phyloP scores from a whole-genome alignment of 1,140 invertebrate genomes.

The Eupristina koningsbergeri region DNA sequence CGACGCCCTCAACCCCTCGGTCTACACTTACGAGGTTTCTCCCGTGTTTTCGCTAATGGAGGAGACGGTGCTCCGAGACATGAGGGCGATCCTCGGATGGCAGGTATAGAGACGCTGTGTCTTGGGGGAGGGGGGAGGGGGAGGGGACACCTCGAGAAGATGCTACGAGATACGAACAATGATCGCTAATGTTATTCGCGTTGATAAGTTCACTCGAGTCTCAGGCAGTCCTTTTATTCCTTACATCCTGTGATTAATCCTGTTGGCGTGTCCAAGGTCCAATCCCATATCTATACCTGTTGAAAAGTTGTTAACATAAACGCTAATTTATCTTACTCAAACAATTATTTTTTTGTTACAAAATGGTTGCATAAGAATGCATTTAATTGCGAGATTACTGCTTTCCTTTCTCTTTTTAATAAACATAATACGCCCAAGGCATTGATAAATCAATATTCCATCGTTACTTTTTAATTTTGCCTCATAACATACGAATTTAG shows the following conservation, averaged over 20 bases:
- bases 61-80: constrained; percentile 84
- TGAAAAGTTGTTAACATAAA: not conserved
- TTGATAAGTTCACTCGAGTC: too few relatives aligned
- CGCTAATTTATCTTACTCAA: not conserved
- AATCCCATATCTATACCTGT: not conserved
- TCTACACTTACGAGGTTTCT: constrained; percentile 93
- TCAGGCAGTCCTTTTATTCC: too few relatives aligned
- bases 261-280: too few relatives aligned
- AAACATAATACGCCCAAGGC: not conserved
- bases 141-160: too few relatives aligned
- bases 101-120: constrained; percentile 35
- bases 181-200: not conserved
- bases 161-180: not conserved
- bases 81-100: constrained; percentile 91
- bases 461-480: not conserved
- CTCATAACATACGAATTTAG: too few relatives aligned
- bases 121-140: too few relatives aligned
- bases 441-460: not conserved
- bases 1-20: constrained; percentile 88
- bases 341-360: not conserved
- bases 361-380: not conserved
- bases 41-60: constrained; percentile 92
- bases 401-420: not conserved
- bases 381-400: not conserved
- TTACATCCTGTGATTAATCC: too few relatives aligned